Evolutionary conservation across 2,113 vertebrate genomes (phyloP).

Genomic region (Archocentrus centrarchus): DNA sequence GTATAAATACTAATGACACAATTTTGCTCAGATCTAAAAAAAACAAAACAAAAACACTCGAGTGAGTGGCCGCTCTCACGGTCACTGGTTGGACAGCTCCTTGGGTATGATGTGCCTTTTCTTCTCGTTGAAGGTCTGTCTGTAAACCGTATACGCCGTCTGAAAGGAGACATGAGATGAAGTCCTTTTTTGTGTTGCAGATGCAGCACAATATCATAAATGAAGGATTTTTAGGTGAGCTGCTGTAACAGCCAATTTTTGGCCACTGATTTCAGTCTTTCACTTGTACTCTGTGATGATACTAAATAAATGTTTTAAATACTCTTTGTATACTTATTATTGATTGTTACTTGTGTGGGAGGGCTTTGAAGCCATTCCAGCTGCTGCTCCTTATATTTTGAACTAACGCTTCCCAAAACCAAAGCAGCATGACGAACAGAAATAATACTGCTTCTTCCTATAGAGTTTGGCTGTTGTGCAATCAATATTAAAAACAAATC

Average conservation of each 20-base stretch:
- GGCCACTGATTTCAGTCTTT: slow-evolving; percentile 31
- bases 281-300: slow-evolving; percentile 52
- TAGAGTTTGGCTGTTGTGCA: neutral
- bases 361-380: neutral
- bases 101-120: neutral
- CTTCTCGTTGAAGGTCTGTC: neutral
- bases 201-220: neutral
- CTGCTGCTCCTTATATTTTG: neutral
- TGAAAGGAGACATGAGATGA: neutral
- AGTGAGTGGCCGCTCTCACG: neutral
- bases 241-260: neutral
- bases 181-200: neutral
- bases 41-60: neutral
- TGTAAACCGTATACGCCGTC: slow-evolving; percentile 8
- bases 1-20: neutral
- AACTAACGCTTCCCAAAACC: no score
- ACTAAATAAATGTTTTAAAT: slow-evolving; percentile 74
- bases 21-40: neutral
- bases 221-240: slow-evolving; percentile 4
- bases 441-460: rapidly evolving
- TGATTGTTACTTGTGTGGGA: neutral
- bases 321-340: neutral
- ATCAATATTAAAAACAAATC: rapidly evolving
- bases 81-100: neutral
- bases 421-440: neutral